These are phyloP conservation scores for Hermatobates lingyangjiaoensis DNA, from an alignment of 1,140 invertebrate genomes.

Conservation along the genomic window DNA sequence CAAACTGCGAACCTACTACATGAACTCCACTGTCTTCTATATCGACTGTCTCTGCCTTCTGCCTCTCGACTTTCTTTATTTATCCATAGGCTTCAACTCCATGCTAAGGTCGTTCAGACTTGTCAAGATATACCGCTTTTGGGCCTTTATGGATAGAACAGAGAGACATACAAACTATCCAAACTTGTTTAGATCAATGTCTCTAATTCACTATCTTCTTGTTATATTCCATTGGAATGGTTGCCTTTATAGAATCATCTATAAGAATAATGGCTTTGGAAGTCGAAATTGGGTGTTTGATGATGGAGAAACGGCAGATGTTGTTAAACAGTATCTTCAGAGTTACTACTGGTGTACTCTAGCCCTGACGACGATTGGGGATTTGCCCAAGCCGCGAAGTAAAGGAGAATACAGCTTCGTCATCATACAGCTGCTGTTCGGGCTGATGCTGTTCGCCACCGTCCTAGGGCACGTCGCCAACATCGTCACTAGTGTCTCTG, in stretches of 20 bases:
- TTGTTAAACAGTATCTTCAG: conserved; percentile 86
- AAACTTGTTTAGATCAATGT: conserved; percentile 71
- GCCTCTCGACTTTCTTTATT: conserved; percentile 92
- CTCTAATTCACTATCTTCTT: conserved; percentile 87
- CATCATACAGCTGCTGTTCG: conserved; percentile 73
- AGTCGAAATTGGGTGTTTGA: conserved; percentile 78
- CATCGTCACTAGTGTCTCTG: conserved; percentile 86
- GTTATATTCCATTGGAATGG: conserved; percentile 99
- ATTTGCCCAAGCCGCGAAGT: conserved; percentile 55
- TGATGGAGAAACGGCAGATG: conserved; percentile 62
- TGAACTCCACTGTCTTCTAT: conserved; percentile 97
- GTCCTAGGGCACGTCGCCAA: conserved; percentile 87
- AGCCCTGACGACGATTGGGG: conserved; percentile 76
- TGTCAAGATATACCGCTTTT: conserved; percentile 92
- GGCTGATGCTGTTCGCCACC: conserved; percentile 75
- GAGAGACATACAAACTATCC: conserved; percentile 97
- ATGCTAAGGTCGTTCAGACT: conserved; percentile 89
- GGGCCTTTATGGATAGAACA: conserved; percentile 95
- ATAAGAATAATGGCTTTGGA: conserved; percentile 83
- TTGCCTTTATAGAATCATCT: conserved; percentile 89
- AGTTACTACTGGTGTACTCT: conserved; percentile 97
- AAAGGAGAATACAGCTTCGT: conserved; percentile 83
- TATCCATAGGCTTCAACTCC: conserved; percentile 95
- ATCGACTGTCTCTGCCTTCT: conserved; percentile 94
- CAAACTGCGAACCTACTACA: conserved; percentile 88